Evolutionary conservation across 1,140 invertebrate genomes (phyloP).

Genomic region (Ganaspis sp.): DNA sequence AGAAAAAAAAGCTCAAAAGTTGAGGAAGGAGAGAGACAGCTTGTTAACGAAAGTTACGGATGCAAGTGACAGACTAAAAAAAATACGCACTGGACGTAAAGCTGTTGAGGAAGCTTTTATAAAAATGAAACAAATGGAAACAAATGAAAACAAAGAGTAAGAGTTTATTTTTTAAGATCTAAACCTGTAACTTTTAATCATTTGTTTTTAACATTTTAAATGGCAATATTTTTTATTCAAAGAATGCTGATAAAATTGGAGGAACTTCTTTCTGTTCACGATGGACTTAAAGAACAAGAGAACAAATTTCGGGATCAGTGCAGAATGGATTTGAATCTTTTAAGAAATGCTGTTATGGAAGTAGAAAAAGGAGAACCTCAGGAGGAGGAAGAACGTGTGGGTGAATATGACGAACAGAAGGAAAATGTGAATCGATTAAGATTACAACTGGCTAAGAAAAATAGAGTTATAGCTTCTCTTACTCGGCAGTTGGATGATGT

Average conservation of each 20-base stretch:
- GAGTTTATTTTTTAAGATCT: constrained; percentile 39
- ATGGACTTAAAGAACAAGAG: constrained; percentile 85
- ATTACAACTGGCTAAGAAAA: constrained; percentile 86
- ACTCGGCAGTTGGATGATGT: constrained; percentile 92
- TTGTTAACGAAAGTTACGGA: constrained; percentile 64
- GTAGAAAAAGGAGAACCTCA: constrained; percentile 60
- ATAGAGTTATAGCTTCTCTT: constrained; percentile 87
- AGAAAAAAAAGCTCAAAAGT: constrained; percentile 70
- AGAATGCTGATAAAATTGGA: constrained; percentile 82
- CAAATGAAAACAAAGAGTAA: constrained; percentile 76
- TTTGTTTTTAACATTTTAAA: constrained; percentile 3
- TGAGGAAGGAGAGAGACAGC: constrained; percentile 70
- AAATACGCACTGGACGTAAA: constrained; percentile 54
- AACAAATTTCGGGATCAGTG: constrained; percentile 86
- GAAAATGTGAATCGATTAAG: constrained; percentile 78
- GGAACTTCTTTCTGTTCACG: constrained; percentile 82
- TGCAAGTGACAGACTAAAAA: constrained; percentile 56
- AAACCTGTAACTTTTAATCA: constrained; percentile 25
- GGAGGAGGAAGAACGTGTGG: constrained; percentile 60
- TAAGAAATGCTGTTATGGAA: constrained; percentile 79
- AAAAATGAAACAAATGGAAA: constrained; percentile 74
- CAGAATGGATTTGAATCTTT: constrained; percentile 79
- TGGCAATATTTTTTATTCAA: constrained; percentile 57
- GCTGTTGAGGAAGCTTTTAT: constrained; percentile 65
- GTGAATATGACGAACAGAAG: constrained; percentile 79